Evolutionary conservation across 1,140 invertebrate genomes (phyloP).

Genomic region (Neuroterus valhalla): DNA sequence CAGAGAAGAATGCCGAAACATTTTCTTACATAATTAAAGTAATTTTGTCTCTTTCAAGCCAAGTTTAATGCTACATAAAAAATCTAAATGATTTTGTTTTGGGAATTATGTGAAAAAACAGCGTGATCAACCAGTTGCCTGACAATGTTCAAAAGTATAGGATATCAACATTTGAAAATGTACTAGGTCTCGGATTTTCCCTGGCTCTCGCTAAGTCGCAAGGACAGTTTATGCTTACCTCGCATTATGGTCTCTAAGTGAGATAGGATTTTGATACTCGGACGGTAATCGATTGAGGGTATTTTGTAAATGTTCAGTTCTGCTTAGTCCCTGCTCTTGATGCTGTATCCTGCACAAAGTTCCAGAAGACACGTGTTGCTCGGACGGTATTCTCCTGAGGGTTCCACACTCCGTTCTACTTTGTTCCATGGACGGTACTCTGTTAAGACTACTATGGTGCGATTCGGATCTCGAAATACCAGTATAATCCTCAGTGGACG

Average conservation of each 20-base stretch:
- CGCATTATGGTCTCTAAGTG: constrained; percentile 64
- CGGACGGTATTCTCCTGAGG: constrained; percentile 72
- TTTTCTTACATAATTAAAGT: too few relatives aligned
- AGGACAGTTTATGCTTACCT: constrained; percentile 74
- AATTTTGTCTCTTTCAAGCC: too few relatives aligned
- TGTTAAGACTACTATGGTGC: constrained; percentile 63
- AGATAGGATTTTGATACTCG: constrained; percentile 69
- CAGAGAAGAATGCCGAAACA: too few relatives aligned
- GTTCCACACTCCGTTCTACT: constrained; percentile 53
- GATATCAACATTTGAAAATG: background rate
- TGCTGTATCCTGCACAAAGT: constrained; percentile 47
- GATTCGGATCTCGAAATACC: constrained; percentile 55
- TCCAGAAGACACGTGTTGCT: constrained; percentile 45
- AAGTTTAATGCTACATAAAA: too few relatives aligned
- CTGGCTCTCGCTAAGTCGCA: constrained; percentile 52
- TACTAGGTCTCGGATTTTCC: constrained; percentile 3
- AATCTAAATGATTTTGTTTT: too few relatives aligned
- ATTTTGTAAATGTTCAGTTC: constrained; percentile 60
- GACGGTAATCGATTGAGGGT: constrained; percentile 63
- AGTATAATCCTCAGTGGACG: constrained; percentile 50
- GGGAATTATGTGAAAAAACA: too few relatives aligned
- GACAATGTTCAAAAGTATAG: background rate
- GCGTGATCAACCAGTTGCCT: too few relatives aligned
- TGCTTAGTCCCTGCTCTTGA: constrained; percentile 49
- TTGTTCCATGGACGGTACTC: constrained; percentile 69